Percentiles rank a stretch among this genome's conserved stretches.
Conservation (phyloP, 2,888 invertebrate genomes). For the Germaria angustata region DNA sequence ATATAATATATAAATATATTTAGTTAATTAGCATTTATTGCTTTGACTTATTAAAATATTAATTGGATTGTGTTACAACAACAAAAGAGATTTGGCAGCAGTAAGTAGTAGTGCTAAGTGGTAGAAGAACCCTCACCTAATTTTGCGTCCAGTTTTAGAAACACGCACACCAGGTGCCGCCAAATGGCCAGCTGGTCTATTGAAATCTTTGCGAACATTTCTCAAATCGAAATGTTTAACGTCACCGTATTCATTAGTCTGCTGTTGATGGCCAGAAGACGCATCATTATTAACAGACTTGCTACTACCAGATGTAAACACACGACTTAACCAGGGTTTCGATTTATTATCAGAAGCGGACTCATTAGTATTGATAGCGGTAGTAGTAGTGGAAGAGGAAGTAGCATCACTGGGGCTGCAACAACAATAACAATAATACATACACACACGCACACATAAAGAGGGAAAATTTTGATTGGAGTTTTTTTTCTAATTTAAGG, state of each 20-base stretch:
- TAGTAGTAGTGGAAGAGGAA: conserved; percentile 75
- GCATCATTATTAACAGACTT: conserved; percentile 64
- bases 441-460: conserved; percentile 67
- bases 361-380: conserved; percentile 74
- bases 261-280: conserved; percentile 54
- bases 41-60: conserved; percentile 27
- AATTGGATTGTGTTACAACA: conserved; percentile 50
- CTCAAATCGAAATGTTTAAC: conserved; percentile 79
- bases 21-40: conserved; percentile 15
- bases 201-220: conserved; percentile 76
- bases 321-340: conserved; percentile 80
- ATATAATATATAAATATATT: neutral
- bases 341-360: conserved; percentile 74
- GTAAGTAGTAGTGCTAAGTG: conserved; percentile 14
- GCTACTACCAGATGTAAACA: conserved; percentile 74
- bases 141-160: conserved; percentile 79
- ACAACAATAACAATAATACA: conserved; percentile 74
- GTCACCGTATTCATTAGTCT: conserved; percentile 71
- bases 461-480: conserved; percentile 41
- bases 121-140: conserved; percentile 80
- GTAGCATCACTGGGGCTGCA: conserved; percentile 79
- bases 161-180: conserved; percentile 76
- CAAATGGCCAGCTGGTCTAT: conserved; percentile 78
- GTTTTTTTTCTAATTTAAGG: conserved; percentile 23
- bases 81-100: conserved; percentile 52